Percentiles rank a stretch among this genome's conserved stretches.
Conservation (phyloP, 2,113 vertebrate genomes). For the Hydrolagus affinis region DNA sequence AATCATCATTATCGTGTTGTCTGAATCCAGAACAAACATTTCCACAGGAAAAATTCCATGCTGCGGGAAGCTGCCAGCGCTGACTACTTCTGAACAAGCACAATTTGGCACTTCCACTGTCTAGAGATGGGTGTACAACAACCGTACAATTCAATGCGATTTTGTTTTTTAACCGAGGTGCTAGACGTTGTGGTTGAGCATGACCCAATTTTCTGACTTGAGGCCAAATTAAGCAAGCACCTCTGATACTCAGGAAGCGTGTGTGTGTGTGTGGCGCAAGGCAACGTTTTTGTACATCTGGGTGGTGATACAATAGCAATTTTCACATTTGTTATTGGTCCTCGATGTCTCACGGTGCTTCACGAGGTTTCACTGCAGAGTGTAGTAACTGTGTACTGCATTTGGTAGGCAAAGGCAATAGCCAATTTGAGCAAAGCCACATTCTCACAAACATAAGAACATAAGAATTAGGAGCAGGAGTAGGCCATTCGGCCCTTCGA, state of each 20-base stretch:
- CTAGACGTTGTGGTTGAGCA: not conserved
- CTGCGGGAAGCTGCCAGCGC: not conserved
- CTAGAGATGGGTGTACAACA: slow-evolving; percentile 11
- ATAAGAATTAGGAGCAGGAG: too few species aligned
- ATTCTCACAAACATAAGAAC: too few species aligned
- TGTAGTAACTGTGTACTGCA: too few species aligned
- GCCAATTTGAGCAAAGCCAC: too few species aligned
- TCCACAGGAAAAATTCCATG: slow-evolving; percentile 17
- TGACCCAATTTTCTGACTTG: not conserved
- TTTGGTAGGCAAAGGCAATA: too few species aligned
- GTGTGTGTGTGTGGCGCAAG: not conserved
- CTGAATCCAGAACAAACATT: slow-evolving; percentile 29
- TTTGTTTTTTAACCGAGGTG: not conserved
- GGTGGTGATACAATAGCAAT: too few species aligned
- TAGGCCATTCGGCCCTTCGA: too few species aligned
- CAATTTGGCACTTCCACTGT: slow-evolving; percentile 18
- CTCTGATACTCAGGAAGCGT: not conserved
- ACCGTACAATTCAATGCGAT: not conserved
- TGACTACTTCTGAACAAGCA: slow-evolving; percentile 16
- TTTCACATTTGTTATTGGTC: too few species aligned
- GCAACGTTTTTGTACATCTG: not conserved
- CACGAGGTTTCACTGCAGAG: too few species aligned
- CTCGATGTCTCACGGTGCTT: too few species aligned
- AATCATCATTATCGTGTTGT: slow-evolving; percentile 9
- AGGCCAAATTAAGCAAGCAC: not conserved